Evolutionary conservation across 1,140 invertebrate genomes (phyloP), one percentile per base, ranked within the genome.

Genomic region (Calliopsis andreniformis): DNA sequence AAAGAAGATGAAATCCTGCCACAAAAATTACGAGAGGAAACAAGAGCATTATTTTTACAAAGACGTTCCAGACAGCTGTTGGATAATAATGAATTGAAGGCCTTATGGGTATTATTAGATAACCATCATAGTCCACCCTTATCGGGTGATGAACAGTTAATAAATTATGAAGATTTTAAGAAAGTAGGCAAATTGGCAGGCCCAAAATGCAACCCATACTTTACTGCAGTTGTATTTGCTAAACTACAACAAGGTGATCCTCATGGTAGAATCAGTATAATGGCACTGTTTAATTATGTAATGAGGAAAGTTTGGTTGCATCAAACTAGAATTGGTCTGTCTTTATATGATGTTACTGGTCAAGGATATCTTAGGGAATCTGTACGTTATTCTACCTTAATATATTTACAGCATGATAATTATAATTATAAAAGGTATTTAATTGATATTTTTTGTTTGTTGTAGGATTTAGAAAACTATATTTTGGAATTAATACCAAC

Each of bases 281-380:
- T 95, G 88, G 96, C 97, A 10, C 93, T 99, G 53, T 99, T 98
- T 89, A 98, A 98, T 86, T 99, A 99, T 90, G 95, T 98, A 0
- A 98, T 99, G 97, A 93, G 97, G 23, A 97, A 98, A 91, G 96
- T 98, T 5, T 99, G 98, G 97, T 91, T 98, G 8, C 96, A 97
- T 86, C 98, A 99, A 90, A 98, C 97, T 1, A 93, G 98, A 86
- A 97, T 99, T 78, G 97, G 97, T 0, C 92, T 99, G 7, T 98
- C 97, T 0, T 92, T 99, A 7, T 99, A 98, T 90, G 98, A 99
- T 93, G 95, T 96, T 7, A 95, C 96, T 18, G 98, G 98, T 0
- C 96, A 98, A 87, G 98, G 98, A 20, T 99, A 97, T 91, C 93
- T 99, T 0, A 95, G 96, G 79, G 98, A 99, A 93, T 93, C 94